phyloP scores from a whole-genome alignment of 2,888 invertebrate species.

The Unio delphinus region DNA sequence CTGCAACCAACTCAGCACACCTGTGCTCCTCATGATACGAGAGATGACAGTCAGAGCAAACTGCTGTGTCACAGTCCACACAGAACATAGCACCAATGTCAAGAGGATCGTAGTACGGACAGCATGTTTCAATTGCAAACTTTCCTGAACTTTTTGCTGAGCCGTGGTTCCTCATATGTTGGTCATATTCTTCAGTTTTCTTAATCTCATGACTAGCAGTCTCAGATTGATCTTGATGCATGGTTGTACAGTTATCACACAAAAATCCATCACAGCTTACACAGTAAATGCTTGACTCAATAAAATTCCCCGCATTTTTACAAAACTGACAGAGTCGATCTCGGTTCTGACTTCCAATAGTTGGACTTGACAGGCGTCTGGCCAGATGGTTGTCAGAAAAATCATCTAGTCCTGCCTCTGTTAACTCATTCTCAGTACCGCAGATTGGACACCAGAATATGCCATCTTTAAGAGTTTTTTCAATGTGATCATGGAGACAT shows the following conservation, averaged over 20 bases:
- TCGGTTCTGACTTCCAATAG: constrained; percentile 24
- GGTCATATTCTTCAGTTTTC: constrained; percentile 40
- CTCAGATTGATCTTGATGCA: constrained; percentile 49
- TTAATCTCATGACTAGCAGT: constrained; percentile 49
- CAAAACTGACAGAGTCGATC: constrained; percentile 42
- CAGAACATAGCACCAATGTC: constrained; percentile 59
- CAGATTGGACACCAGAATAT: constrained; percentile 56
- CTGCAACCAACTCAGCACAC: constrained; percentile 57
- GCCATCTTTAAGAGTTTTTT: constrained; percentile 29
- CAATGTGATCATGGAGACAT: constrained; percentile 35
- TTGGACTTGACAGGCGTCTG: constrained; percentile 42
- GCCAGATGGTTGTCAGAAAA: constrained; percentile 56
- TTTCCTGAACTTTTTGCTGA: constrained; percentile 19
- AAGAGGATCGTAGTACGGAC: constrained; percentile 54
- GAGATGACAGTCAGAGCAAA: constrained; percentile 56
- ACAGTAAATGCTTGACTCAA: constrained; percentile 47
- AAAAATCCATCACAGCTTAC: constrained; percentile 57
- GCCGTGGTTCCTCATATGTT: constrained; percentile 27
- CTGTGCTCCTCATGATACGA: constrained; percentile 49
- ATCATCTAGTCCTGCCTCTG: constrained; percentile 20
- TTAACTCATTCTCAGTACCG: constrained; percentile 34
- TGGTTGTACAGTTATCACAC: constrained; percentile 45
- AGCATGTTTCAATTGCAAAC: constrained; percentile 47
- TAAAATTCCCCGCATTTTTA: constrained; percentile 49
- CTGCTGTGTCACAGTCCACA: constrained; percentile 57